Conservation (phyloP, 2,113 vertebrate genomes). For the Tor tambroides region DNA sequence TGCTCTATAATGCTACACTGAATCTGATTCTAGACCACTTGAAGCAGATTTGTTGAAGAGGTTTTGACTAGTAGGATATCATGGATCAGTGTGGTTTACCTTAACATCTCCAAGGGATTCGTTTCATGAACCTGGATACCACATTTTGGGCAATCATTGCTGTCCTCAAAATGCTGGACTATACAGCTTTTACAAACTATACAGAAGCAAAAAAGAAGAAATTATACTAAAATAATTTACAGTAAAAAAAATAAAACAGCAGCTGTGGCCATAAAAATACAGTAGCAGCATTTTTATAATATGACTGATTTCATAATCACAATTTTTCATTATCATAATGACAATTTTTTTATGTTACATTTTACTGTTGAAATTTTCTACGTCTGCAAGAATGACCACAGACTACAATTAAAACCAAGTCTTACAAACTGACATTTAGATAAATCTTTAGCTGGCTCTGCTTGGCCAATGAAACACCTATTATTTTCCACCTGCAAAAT, state of each 20-base stretch:
- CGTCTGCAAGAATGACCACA: background rate
- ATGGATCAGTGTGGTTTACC: conserved; percentile 74
- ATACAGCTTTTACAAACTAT: conserved; percentile 99
- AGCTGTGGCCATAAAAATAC: background rate
- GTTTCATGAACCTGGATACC: conserved; percentile 99
- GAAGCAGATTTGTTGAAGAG: background rate
- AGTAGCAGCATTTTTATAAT: background rate
- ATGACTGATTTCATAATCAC: no score
- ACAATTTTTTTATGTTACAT: background rate
- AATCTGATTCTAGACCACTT: background rate
- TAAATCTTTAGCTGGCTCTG: conserved; percentile 16
- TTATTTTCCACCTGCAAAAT: conserved; percentile 24
- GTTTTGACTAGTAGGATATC: background rate
- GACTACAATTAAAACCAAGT: conserved; percentile 21
- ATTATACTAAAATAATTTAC: background rate
- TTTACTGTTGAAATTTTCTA: conserved; percentile 4
- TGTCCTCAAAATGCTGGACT: conserved; percentile 99
- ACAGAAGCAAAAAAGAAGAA: background rate
- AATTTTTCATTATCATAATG: no score
- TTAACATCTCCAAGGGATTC: conserved; percentile 98
- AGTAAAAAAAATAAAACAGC: no score
- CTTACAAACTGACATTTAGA: conserved; percentile 12
- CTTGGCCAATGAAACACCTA: conserved; percentile 14
- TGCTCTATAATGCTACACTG: background rate
- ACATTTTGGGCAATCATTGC: conserved; percentile 97